phyloP scores from a whole-genome alignment of 2,888 invertebrate species.

The Drosophila affinis region DNA sequence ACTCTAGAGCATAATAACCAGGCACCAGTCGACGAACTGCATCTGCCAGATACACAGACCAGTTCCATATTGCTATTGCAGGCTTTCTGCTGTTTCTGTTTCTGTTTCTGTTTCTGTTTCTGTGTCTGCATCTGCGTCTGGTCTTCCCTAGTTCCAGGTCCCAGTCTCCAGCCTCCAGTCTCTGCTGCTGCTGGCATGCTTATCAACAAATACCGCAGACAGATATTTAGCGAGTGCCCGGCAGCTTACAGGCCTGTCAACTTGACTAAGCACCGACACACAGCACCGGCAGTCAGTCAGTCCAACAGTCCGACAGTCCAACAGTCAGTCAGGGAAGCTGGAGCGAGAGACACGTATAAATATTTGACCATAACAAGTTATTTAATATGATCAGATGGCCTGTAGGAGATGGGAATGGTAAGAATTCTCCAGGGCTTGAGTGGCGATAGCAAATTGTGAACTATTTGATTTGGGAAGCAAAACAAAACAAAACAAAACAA shows the following conservation, averaged over 20 bases:
- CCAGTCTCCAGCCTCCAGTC: background rate
- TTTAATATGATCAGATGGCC: constrained; percentile 72
- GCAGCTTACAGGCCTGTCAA: constrained; percentile 63
- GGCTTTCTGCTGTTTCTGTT: constrained; percentile 45
- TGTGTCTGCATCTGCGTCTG: constrained; percentile 44
- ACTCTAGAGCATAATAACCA: constrained; percentile 73
- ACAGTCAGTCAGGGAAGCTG: constrained; percentile 20
- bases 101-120: constrained; percentile 48
- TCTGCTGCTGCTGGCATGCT: constrained; percentile 45
- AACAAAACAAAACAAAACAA: constrained; percentile 49
- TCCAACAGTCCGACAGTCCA: background rate
- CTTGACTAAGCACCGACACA: constrained; percentile 58
- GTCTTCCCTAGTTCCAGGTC: background rate
- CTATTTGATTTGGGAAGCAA: constrained; percentile 76
- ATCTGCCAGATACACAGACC: constrained; percentile 24
- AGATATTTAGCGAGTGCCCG: constrained; percentile 66
- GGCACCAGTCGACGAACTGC: constrained; percentile 40
- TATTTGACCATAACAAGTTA: constrained; percentile 81
- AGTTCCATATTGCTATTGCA: constrained; percentile 51
- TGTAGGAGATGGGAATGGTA: constrained; percentile 4
- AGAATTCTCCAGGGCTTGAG: constrained; percentile 65
- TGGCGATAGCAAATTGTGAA: constrained; percentile 70
- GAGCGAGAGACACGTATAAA: constrained; percentile 46
- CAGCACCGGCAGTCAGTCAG: background rate
- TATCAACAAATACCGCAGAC: constrained; percentile 79